Evolutionary conservation across 2,113 vertebrate species (phyloP), one percentile per base, ranked within the genome.

Genomic region (Semicossyphus pulcher): DNA sequence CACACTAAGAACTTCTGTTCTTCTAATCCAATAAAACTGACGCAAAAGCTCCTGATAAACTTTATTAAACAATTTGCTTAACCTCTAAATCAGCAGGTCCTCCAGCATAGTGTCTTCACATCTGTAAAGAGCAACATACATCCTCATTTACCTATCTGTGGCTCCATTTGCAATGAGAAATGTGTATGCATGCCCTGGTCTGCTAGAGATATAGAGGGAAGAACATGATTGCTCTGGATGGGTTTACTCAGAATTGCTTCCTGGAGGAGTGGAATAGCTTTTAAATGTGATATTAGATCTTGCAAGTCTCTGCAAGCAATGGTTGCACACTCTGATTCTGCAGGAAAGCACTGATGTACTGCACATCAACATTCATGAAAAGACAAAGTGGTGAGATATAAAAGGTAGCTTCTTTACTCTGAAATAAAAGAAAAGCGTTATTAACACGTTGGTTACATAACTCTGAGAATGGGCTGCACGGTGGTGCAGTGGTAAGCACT

Each of bases 201-300:
- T 41, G 29, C 29, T 36, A 10, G 16, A 60, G 14, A 45, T 52
- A 60, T 53, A 68, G 60, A 71, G 80, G 62, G 1, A 15, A 52
- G 36, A 52, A 23, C 5, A 6, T 67, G n/a, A 77, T 69, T 65
- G 42, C 26, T n/a, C n/a, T 51, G 60, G 21, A 21, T 51, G 42
- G 32, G 11, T 49, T 47, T 29, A 45, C 48, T 56, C 57, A 60
- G 26, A 71, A 48, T 21, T 18, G 14, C 16, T 72, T 67, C 34
- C 56, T 59, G 21, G 4, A 36, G 31, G 23, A 31, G 31, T 47
- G 34, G 20, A 67, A 63, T 68, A 34, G 47, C 65, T 72, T 75
- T 81, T 53, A 57, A 60, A 72, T 28, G 28, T 26, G 28, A 63
- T 72, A 54, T 62, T 57, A 68, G 45, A 71, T 41, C 20, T 29